Base-by-base conservation (phyloP, 2,797 vertebrate species). In the Sebastes aleutianus region DNA sequence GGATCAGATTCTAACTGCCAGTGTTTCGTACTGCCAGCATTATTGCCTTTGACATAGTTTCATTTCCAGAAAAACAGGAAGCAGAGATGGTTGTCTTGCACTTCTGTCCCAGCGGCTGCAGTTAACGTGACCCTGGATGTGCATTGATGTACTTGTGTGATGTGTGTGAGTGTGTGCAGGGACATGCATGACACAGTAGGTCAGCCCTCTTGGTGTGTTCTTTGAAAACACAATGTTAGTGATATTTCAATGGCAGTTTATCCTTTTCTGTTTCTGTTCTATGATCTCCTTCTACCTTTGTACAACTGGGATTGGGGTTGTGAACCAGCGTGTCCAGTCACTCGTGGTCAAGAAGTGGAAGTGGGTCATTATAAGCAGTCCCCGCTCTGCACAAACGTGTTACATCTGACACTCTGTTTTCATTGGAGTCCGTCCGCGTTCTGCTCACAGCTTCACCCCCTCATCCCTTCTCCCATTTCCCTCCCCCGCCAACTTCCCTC, bases 11-110 rank as follows among this genome's bases (percentile, higher is more conserved):
- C 58, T 79, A 77, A 83, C 84, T 43, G 87, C 85, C 88, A 89
- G 79, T 54, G 56, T 90, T 89, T 86, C 29, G 31, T 84, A 68
- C 79, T 77, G 88, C 89, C 88, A 91, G 80, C 62, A 58, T 88
- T 87, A 86, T 82, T 91, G 92, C 91, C 91, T 95, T 94, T 94
- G 92, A 95, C 93, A 94, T 91, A 91, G 91, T 93, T 92, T 91
- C 84, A 93, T 93, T 91, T 91, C 87, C 92, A 93, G 92, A 92
- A 94, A 95, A 95, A 95, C 94, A 95, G 95, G 94, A 96, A 94
- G 92, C 92, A 91, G 89, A 89, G 87, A 88, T 78, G 84, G 89
- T 91, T 89, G 85, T 91, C 88, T 88, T 91, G 88, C 85, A 85
- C 89, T 90, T 91, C 82, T 89, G 88, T 92, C 85, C 91, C 84